These are phyloP conservation scores for Petrocephalus sullivani DNA, from an alignment of 2,797 vertebrate genomes.

Conservation along the genomic window DNA sequence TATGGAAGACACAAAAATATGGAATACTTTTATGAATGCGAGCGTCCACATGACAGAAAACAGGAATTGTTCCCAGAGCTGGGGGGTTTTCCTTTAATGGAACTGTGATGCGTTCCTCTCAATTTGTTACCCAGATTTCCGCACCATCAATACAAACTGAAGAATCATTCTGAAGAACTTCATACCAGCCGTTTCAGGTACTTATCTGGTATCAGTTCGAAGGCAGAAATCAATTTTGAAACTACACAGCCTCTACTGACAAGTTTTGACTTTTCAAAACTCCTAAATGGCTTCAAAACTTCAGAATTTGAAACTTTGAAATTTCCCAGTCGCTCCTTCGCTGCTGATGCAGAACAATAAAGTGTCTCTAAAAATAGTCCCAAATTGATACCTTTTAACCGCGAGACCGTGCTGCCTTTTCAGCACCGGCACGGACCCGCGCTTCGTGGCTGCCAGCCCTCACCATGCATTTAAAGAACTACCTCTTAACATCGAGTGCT, in stretches of 20 bases:
- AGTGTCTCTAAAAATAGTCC: conserved; percentile 24
- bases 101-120: background rate
- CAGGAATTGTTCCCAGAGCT: background rate
- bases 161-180: background rate
- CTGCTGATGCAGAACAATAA: conserved; percentile 17
- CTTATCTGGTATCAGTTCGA: background rate
- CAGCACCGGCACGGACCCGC: background rate
- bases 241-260: background rate
- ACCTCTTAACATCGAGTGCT: conserved; percentile 13
- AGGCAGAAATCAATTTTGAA: background rate
- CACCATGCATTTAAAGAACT: background rate
- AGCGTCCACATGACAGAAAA: background rate
- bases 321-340: conserved; percentile 4
- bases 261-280: background rate
- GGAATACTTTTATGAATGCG: background rate
- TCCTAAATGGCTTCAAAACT: background rate
- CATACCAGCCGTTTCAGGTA: background rate
- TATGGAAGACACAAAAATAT: too few relatives aligned
- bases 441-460: background rate
- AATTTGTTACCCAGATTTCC: background rate
- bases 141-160: background rate
- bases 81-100: background rate
- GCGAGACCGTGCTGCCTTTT: background rate
- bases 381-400: conserved; percentile 17
- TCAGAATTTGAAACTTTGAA: background rate